Evolutionary conservation across 2,888 invertebrate species (phyloP).

Genomic region (Cepaea hortensis): DNA sequence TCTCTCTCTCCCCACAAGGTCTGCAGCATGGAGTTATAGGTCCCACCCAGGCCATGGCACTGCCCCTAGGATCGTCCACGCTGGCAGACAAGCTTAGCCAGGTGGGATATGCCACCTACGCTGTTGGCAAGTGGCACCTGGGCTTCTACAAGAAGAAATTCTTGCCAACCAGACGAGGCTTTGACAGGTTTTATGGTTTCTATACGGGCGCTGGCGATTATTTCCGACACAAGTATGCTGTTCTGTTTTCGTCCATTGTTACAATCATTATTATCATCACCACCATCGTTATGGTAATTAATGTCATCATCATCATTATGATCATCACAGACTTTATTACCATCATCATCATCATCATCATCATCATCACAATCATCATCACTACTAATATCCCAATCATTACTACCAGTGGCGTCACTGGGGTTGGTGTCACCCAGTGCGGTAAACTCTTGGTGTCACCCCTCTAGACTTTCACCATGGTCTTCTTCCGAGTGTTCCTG

Average conservation of each 20-base stretch:
- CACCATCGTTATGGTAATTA: background rate
- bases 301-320: background rate
- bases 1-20: background rate
- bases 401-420: too few relatives aligned
- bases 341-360: background rate
- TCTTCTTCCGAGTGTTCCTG: too few relatives aligned
- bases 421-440: too few relatives aligned
- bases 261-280: background rate
- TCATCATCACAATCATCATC: too few relatives aligned
- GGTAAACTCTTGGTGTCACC: too few relatives aligned
- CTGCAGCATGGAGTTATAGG: slow-evolving; percentile 62
- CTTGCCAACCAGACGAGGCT: slow-evolving; percentile 75
- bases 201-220: slow-evolving; percentile 74
- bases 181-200: slow-evolving; percentile 76
- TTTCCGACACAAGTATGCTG: slow-evolving; percentile 61
- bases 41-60: slow-evolving; percentile 58
- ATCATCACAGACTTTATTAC: background rate
- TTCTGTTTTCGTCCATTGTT: background rate
- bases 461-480: too few relatives aligned
- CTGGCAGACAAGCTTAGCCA: slow-evolving; percentile 62
- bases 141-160: slow-evolving; percentile 76
- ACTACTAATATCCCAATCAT: too few relatives aligned
- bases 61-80: slow-evolving; percentile 62
- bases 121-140: slow-evolving; percentile 75
- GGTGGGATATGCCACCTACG: slow-evolving; percentile 62